Base-by-base conservation (phyloP, 2,113 vertebrate genomes). In the Alaudala cheleensis region DNA sequence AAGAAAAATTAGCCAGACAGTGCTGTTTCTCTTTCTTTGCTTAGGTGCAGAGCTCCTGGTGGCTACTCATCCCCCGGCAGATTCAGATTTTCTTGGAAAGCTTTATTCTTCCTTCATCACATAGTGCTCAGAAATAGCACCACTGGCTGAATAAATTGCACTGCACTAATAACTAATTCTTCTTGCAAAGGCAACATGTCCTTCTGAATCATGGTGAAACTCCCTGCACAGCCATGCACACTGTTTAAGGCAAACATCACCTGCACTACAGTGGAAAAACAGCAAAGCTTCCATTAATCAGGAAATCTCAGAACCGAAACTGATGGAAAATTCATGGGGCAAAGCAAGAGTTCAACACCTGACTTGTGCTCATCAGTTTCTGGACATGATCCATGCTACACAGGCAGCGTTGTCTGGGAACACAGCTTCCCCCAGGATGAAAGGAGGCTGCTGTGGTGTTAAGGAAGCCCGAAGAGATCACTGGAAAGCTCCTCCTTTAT, bases 161-260 rank as follows among this genome's bases (percentile, higher is more conserved):
- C 88, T 93, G 81, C 85, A 90, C 93, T 86, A 93, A 85, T 86
- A 95, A 89, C 88, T 86, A 96, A 95, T 60, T 85, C 86, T 90
- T 96, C 85, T 95, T 97, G 96, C 95, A 97, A 97, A 98, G 95
- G 91, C 93, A 97, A 72, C 44, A 20, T 51, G 92, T 95, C 95
- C 95, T 96, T 92, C 60, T 86, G 64, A 97, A 96, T 97, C 94
- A 86, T 28, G 47, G 87, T 61, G 65, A 95, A 93, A 92, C 76
- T 87, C 91, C 72, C 96, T 93, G 85, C 93, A 94, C n/a, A 96
- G 90, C 85, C 73, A 5, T 56, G 72, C 76, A 82, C 95, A 95
- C 89, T 45, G 51, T 93, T 96, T 93, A 93, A 82, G 94, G 85
- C 92, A 96, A 97, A 80, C 82, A 95, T 82, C 86, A 94, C 86